A percentile compares a stretch with the other conserved stretches of the same genome.
Conservation (phyloP, 1,140 invertebrate species). For the Diuraphis noxia region DNA sequence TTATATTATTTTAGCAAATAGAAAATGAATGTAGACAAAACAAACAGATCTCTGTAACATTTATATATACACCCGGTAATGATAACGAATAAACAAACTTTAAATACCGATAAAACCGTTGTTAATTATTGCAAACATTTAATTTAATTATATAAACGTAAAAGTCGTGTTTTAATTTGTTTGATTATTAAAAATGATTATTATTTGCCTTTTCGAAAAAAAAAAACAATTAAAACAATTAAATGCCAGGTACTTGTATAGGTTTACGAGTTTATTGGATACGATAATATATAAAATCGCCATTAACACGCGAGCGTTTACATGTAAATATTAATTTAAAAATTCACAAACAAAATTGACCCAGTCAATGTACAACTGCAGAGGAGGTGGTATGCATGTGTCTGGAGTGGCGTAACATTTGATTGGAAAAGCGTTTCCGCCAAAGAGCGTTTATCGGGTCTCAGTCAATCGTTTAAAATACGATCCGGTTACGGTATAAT, state of each 20-base stretch:
- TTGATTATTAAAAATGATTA: slow-evolving; percentile 5
- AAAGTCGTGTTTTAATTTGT: background rate
- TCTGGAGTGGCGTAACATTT: background rate
- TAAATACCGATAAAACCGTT: slow-evolving; percentile 5
- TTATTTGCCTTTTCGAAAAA: background rate
- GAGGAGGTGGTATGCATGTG: background rate
- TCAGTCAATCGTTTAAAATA: background rate
- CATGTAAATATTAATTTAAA: background rate
- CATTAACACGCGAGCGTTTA: background rate
- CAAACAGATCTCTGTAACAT: background rate
- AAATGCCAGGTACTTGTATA: slow-evolving; percentile 1
- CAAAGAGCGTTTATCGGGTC: background rate
- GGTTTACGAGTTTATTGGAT: background rate
- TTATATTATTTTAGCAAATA: background rate
- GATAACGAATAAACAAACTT: background rate
- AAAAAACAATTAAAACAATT: background rate
- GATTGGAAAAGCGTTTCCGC: background rate
- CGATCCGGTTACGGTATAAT: background rate
- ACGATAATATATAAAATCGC: background rate
- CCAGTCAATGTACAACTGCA: background rate
- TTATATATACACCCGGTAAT: background rate
- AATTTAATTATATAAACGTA: background rate
- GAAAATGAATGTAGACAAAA: background rate
- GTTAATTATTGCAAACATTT: background rate
- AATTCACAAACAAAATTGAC: background rate